Percentiles rank a stretch among this genome's conserved stretches.
Conservation (phyloP, 2,888 invertebrate species). For the Rhorus exstirpatorius region DNA sequence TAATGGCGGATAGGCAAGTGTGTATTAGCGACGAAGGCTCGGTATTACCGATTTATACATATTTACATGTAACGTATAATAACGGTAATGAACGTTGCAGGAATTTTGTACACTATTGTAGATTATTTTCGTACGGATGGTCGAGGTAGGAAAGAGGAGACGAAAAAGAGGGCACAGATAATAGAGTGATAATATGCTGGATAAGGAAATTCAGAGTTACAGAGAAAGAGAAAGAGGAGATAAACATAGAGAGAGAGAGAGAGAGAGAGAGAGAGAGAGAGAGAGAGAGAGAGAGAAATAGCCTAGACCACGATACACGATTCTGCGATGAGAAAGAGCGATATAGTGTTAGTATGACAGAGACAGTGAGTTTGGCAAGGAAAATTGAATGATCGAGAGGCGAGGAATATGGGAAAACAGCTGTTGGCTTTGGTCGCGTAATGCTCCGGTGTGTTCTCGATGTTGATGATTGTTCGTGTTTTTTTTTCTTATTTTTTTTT, state of each 20-base stretch:
- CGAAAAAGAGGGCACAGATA: constrained; percentile 22
- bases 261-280: constrained; percentile 55
- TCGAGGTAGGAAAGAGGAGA: constrained; percentile 35
- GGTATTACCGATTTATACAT: constrained; percentile 45
- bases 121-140: constrained; percentile 68
- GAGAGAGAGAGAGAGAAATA: constrained; percentile 26
- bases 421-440: constrained; percentile 58
- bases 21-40: constrained; percentile 56
- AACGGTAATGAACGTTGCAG: constrained; percentile 27
- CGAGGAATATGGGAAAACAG: constrained; percentile 31
- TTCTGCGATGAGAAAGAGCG: constrained; percentile 14
- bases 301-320: constrained; percentile 36
- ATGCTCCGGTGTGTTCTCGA: constrained; percentile 43
- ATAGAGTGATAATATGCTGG: constrained; percentile 45
- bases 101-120: constrained; percentile 39
- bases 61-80: constrained; percentile 17
- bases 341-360: constrained; percentile 27
- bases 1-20: constrained; percentile 66
- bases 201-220: constrained; percentile 17
- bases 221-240: constrained; percentile 50
- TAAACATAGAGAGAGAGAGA: constrained; percentile 41
- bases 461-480: constrained; percentile 28
- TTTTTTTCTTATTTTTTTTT: background rate
- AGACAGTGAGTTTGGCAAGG: constrained; percentile 45
- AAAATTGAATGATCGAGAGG: constrained; percentile 33